Evolutionary conservation across 37 sponge, comb jelly and placozoan species (phyloP), one percentile per base, ranked within the genome.

Genomic region (Theonella swinhoei): DNA sequence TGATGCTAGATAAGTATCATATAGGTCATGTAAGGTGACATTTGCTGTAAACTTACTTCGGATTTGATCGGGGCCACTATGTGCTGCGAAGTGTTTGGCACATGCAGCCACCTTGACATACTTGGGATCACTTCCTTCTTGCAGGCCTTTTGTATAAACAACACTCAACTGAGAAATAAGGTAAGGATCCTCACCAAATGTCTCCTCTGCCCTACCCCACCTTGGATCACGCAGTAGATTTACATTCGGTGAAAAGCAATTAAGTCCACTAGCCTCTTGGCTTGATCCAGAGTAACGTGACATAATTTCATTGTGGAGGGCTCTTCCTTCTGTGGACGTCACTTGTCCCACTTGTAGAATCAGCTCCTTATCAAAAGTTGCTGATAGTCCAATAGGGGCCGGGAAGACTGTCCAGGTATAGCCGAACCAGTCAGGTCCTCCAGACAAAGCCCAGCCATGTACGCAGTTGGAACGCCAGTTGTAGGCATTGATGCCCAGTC

Each of bases 391-490:
- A 70, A 93, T 93, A 14, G 93, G 93, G 22, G 90, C 90, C 1
- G 93, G 90, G 59, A 93, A 93, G 1, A 93, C 93, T 29, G 93
- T 93, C 93, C 93, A 93, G 9, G 68, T 64, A 31, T 84, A 54
- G 39, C 42, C 86, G 41, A 40, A 36, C 0, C 61, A 23, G 86
- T 85, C 88, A 64, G 80, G 82, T 0, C 93, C 93, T 22, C 82
- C 87, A 30, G 87, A 85, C 11, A n/a, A 64, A 0, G 90, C 32
- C 93, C 93, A 93, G 9, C 93, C 93, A 70, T 93, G 93, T 19
- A 93, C 37, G 30, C 93, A 93, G 43, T 93, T 93, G 32, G 93
- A 93, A 20, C 93, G 28, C 93, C 93, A 93, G 87, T 93, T 93
- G 79, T 93, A 93, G 9, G 31, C 90, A 5, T 88, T 93, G 61